Evolutionary conservation across 2,113 vertebrate species (phyloP), one percentile per base, ranked within the genome.

Genomic region (Corapipo altera): DNA sequence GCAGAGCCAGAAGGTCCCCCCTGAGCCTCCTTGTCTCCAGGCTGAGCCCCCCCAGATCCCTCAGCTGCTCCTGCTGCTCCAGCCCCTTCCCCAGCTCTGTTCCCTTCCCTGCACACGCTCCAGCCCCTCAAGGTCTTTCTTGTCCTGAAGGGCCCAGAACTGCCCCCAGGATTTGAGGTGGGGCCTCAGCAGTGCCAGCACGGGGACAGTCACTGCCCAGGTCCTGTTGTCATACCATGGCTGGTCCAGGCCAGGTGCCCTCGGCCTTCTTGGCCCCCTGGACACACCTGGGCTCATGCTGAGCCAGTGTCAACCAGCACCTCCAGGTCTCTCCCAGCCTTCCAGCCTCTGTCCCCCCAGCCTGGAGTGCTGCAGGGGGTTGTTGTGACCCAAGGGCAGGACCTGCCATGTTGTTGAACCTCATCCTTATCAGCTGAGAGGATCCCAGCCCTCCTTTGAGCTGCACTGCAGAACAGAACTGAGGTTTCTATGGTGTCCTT

Each of bases 71-170:
- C 84, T 76, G 62, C 21, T 0, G 62, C 83, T 85, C 62, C 61
- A 67, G 83, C 0, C 32, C 62, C 43, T 43, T 75, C 65, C 65
- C 51, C 71, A 57, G n/a, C 41, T 65, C 51, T 0, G 0, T 48
- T 74, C 70, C 61, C 28, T 15, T 0, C n/a, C 2, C 71, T 76
- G 72, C 26, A 51, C 52, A 21, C 0, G 0, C 54, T 19, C 33
- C 84, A 46, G 37, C 33, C 37, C 44, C 52, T 58, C 71, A 1
- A 1, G 2, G 43, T 51, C 19, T 2, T 4, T 17, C 9, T 4
- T 12, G 8, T 35, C 58, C n/a, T 18, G 37, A 21, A 52, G 15
- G 26, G 4, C 26, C 51, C 71, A 48, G 12, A 37, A 2, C 4
- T 55, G 70, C 8, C 15, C 82, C 11, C 26, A 59, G 72, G 10